phyloP scores from a whole-genome alignment of 35 echinoderm and acorn worm species.

The Ptychodera flava region DNA sequence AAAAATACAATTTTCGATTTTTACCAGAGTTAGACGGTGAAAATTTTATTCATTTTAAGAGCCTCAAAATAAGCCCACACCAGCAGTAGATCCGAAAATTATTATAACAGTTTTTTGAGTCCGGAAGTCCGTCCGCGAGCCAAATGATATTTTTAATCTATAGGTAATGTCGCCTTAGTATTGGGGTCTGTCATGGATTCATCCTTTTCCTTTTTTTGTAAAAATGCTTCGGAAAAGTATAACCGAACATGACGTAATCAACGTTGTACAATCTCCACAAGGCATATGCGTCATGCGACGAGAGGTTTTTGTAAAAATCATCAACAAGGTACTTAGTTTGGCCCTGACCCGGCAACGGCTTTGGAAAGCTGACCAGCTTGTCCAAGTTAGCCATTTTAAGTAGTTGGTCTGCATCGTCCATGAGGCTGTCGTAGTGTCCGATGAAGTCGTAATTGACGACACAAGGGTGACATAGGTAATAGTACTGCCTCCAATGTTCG shows the following conservation, averaged over 20 bases:
- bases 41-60: no score
- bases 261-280: background rate
- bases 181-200: no score
- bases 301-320: background rate
- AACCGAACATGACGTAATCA: background rate
- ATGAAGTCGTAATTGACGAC: slow-evolving; percentile 32
- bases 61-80: no score
- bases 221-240: background rate
- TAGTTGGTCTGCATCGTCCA: slow-evolving; percentile 8
- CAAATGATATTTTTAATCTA: no score
- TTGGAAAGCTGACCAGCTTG: slow-evolving; percentile 2
- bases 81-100: no score
- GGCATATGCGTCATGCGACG: background rate
- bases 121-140: no score
- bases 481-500: slow-evolving; percentile 15
- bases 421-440: slow-evolving; percentile 6
- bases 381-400: slow-evolving; percentile 7
- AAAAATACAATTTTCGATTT: no score
- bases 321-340: background rate
- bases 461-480: slow-evolving; percentile 17
- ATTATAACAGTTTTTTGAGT: no score
- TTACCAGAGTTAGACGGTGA: no score
- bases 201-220: no score
- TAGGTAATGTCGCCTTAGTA: no score
- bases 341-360: background rate